These are phyloP conservation scores for Saccopteryx bilineata DNA, from an alignment of 2,113 vertebrate species.

Conservation along the genomic window DNA sequence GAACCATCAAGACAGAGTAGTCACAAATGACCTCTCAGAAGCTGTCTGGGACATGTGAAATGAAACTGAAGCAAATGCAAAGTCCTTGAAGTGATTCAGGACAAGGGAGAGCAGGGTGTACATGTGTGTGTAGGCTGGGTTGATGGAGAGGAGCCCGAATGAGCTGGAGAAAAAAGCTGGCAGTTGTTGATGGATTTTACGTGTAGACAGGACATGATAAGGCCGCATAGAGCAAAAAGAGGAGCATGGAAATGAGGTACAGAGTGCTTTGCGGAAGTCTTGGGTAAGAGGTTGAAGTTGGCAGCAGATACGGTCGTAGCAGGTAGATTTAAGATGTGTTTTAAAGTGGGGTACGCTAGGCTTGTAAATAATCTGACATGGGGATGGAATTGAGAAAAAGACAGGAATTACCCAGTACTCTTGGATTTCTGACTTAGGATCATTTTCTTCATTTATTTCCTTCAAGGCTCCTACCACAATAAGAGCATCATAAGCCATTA, in stretches of 20 bases:
- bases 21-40: slow-evolving; percentile 11
- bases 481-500: background rate
- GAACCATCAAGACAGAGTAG: background rate
- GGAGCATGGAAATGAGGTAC: background rate
- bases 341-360: background rate
- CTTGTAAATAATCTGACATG: background rate
- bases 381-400: background rate
- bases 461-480: background rate
- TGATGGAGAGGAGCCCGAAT: fast-evolving
- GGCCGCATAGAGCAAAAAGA: fast-evolving
- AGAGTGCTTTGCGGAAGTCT: no score
- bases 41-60: background rate
- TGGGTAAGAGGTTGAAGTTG: background rate
- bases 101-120: background rate
- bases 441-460: background rate
- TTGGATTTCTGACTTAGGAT: background rate
- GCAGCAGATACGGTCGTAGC: background rate
- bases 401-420: background rate
- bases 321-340: background rate
- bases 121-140: background rate
- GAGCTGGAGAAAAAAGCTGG: background rate
- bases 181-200: background rate
- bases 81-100: background rate
- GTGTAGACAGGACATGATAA: background rate
- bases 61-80: background rate